Evolutionary conservation across 2,113 vertebrate species (phyloP).

Genomic region (Manacus vitellinus): DNA sequence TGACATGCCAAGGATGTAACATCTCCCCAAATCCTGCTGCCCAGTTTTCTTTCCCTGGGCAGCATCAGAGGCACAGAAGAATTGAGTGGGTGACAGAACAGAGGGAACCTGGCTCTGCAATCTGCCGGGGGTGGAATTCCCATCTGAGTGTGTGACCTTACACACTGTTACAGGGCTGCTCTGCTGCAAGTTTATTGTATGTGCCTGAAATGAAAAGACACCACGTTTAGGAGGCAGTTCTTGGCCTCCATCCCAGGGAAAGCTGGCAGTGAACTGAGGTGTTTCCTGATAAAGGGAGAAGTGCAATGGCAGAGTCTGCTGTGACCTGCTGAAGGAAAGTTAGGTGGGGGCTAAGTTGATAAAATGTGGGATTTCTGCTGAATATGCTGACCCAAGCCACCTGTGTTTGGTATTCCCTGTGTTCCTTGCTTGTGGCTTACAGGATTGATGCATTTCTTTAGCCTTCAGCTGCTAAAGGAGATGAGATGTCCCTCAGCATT

Average conservation of each 20-base stretch:
- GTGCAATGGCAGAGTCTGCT: neutral
- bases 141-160: neutral
- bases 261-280: neutral
- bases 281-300: neutral
- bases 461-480: neutral
- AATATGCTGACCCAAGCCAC: neutral
- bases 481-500: neutral
- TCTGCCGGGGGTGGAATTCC: neutral
- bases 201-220: neutral
- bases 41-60: neutral
- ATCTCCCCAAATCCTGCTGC: neutral
- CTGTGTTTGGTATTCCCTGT: neutral
- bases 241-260: neutral
- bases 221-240: neutral
- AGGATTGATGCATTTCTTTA: neutral
- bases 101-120: neutral
- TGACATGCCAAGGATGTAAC: neutral
- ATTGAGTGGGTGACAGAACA: neutral
- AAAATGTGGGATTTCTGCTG: neutral
- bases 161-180: neutral
- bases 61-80: neutral
- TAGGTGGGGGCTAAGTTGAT: neutral
- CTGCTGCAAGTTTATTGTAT: neutral
- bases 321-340: neutral
- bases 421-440: neutral